Evolutionary conservation across 2,113 vertebrate genomes (phyloP).

Genomic region (Dipodomys spectabilis): DNA sequence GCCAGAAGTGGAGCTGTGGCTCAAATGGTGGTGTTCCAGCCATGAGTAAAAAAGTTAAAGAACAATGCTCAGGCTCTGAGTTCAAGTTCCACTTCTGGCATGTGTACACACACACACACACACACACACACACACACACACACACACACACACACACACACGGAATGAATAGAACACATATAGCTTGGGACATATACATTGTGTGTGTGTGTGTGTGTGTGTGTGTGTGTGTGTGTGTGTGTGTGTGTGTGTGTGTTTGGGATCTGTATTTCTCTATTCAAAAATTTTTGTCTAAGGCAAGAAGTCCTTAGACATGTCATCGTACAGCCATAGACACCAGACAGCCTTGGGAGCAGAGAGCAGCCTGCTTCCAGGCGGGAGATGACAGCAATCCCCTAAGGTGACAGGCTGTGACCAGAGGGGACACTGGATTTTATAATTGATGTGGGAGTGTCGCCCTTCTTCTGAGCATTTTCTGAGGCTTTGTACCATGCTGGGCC

Average conservation of each 20-base stretch:
- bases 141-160: too few species aligned
- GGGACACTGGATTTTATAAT: not conserved
- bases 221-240: too few species aligned
- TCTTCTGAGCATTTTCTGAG: not conserved
- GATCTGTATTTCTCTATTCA: not conserved
- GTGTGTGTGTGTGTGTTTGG: too few species aligned
- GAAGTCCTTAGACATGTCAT: not conserved
- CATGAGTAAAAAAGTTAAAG: too few species aligned
- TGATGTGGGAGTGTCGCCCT: not conserved
- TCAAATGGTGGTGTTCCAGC: too few species aligned
- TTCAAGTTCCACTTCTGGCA: too few species aligned
- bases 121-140: too few species aligned
- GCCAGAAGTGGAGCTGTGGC: too few species aligned
- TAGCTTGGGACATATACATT: not conserved
- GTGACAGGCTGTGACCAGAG: not conserved
- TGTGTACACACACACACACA: too few species aligned
- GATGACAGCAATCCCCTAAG: not conserved
- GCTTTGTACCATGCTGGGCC: conserved; percentile 45
- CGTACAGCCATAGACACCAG: not conserved
- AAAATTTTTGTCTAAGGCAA: not conserved
- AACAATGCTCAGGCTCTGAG: too few species aligned
- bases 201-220: not conserved
- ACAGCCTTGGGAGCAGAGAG: not conserved
- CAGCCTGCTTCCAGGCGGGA: not conserved
- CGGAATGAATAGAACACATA: not conserved